These are phyloP conservation scores for Poeciliopsis gracilis DNA, from an alignment of 2,797 vertebrate genomes.

Conservation along the genomic window DNA sequence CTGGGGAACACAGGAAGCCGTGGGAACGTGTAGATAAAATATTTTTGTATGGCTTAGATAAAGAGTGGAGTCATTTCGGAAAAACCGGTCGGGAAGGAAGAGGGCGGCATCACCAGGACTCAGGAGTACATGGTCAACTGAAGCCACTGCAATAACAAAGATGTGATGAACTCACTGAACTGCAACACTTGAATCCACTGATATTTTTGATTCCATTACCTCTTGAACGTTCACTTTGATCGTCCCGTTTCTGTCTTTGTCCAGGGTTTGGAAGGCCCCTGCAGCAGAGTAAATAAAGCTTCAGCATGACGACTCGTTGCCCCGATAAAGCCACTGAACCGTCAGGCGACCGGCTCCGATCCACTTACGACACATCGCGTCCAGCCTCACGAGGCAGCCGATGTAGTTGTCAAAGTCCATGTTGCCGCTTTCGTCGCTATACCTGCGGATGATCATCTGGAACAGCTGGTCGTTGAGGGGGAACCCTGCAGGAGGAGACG, in stretches of 20 bases:
- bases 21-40: conserved; percentile 19
- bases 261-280: conserved; percentile 92
- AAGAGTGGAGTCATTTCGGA: conserved; percentile 43
- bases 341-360: background rate
- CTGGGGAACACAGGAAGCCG: conserved; percentile 19
- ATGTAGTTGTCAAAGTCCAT: conserved; percentile 97
- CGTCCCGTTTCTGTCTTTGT: conserved; percentile 83
- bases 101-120: conserved; percentile 40
- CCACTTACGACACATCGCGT: conserved; percentile 96
- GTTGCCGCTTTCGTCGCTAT: conserved; percentile 82
- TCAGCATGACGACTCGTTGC: background rate
- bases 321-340: background rate
- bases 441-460: conserved; percentile 85
- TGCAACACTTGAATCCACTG: background rate
- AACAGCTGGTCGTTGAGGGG: conserved; percentile 85
- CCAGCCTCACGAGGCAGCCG: conserved; percentile 91
- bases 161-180: background rate
- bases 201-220: conserved; percentile 71
- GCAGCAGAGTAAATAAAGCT: conserved; percentile 16
- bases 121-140: conserved; percentile 96
- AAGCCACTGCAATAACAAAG: conserved; percentile 85
- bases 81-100: conserved; percentile 15
- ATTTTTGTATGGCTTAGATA: conserved; percentile 21
- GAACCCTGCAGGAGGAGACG: conserved; percentile 79
- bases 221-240: conserved; percentile 89